A percentile compares a stretch with the other conserved stretches of the same genome.
Evolutionary conservation across 1,140 invertebrate species (phyloP).

Genomic region (Diachasma alloeum): DNA sequence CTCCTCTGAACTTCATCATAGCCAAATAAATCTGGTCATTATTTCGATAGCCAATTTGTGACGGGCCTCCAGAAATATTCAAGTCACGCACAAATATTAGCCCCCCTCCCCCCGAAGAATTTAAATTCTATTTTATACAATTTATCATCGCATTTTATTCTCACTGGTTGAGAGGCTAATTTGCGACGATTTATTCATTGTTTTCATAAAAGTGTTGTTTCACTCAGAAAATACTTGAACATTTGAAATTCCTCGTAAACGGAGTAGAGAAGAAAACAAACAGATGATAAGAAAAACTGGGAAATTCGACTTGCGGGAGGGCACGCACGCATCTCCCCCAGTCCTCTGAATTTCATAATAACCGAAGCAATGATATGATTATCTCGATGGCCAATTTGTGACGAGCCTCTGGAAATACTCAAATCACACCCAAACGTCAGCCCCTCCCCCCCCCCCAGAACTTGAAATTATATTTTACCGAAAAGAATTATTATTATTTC

Average conservation of each 20-base stretch:
- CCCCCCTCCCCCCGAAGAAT: background rate
- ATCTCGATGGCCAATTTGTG: constrained; percentile 1
- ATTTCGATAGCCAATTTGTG: background rate
- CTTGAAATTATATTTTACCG: background rate
- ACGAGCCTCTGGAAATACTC: constrained; percentile 7
- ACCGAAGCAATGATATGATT: background rate
- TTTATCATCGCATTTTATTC: background rate
- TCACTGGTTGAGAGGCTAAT: background rate
- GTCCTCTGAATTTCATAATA: background rate
- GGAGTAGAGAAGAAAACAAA: background rate
- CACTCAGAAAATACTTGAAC: background rate
- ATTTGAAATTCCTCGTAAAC: background rate
- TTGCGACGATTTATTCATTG: too few species aligned
- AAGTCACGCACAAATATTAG: background rate
- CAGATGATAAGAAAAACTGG: background rate
- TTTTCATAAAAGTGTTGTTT: too few species aligned
- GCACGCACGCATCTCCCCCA: background rate
- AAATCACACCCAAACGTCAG: background rate
- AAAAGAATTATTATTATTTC: too few species aligned
- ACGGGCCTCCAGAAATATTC: constrained; percentile 5
- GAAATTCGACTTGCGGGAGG: background rate
- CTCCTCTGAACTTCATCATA: background rate
- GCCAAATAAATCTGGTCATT: background rate
- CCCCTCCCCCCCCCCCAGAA: background rate
- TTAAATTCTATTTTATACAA: background rate